phyloP scores from a whole-genome alignment of 1,140 invertebrate species.

The Pseudomyrmex gracilis region DNA sequence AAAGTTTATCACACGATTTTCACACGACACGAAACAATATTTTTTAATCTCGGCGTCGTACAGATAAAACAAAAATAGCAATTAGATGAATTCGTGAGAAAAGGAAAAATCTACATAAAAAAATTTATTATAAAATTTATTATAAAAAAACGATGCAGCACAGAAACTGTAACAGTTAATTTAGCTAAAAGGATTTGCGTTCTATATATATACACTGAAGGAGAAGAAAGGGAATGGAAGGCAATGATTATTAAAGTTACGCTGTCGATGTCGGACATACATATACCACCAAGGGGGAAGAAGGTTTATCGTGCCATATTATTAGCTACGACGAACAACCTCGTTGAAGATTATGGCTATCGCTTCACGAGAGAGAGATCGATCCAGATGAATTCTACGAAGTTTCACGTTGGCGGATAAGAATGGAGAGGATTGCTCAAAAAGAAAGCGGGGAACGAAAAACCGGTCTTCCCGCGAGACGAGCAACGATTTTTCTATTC shows the following conservation, averaged over 20 bases:
- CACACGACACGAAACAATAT: too few relatives aligned
- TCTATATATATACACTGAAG: neutral
- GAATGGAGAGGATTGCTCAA: constrained; percentile 51
- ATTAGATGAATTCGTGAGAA: neutral
- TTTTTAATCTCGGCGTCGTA: too few relatives aligned
- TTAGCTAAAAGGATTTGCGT: constrained; percentile 12
- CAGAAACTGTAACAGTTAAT: neutral
- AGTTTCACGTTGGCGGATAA: constrained; percentile 42
- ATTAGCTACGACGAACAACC: constrained; percentile 47
- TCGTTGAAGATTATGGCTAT: constrained; percentile 54
- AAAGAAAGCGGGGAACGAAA: constrained; percentile 61
- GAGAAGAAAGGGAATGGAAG: too few relatives aligned
- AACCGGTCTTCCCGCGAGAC: constrained; percentile 69
- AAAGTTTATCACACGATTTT: neutral
- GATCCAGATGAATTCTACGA: constrained; percentile 52
- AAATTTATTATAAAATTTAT: neutral
- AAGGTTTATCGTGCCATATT: constrained; percentile 33
- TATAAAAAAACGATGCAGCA: neutral
- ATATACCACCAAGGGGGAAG: constrained; percentile 35
- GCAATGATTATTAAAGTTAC: constrained; percentile 15
- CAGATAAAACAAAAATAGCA: too few relatives aligned
- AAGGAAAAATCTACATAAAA: neutral
- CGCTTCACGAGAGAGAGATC: constrained; percentile 48
- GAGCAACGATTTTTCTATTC: constrained; percentile 58
- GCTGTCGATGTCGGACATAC: constrained; percentile 15